Base-by-base conservation (phyloP, 64 coral and sea anemone species). In the Montipora efflorescens region DNA sequence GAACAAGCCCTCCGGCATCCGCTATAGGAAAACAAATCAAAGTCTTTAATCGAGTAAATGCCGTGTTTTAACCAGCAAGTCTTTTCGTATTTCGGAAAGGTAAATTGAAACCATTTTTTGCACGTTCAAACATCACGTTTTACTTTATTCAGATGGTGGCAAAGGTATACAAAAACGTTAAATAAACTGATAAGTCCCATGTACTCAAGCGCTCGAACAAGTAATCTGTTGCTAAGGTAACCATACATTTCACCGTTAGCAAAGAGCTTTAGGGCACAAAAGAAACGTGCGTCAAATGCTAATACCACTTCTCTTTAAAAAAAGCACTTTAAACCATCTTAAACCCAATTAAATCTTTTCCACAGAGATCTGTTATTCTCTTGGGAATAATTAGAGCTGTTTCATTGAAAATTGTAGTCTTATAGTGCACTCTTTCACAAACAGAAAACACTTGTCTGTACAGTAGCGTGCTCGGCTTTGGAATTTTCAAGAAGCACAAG, bases 241-340 rank as follows among this genome's bases (percentile, higher is more conserved):
- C 66, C 18, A 3, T 50, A n/a, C 46, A 22, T 43, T 18, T 48
- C 0, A 50, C 48, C 66, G 20, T 49, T 21, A 71, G 7, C 43
- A 86, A 86, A 86, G 66, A 86, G 18, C 18, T 21, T 8, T 48
- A 3, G 7, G 71, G 8, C 0, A 86, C 82, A 86, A 86, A 86
- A 48, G 67, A 71, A 71, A 86, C 82, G 19, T 72, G 82, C 66
- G 7, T 50, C 43, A 18, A 72, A 51, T 13, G 66, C 66, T 71
- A 49, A 22, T 59, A 72, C 18, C 0, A 4, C 18, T 50, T 19
- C 18, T 71, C 8, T 50, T 36, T 21, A 71, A 22, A 21, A 70
- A 86, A 6, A 62, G 48, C 18, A 86, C 18, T 86, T 82, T 7
- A 78, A 78, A 6, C 76, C 47, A 18, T 15, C 45, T 18, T 48